Percentiles rank a stretch among this genome's conserved stretches.
Evolutionary conservation across 2,797 vertebrate species (phyloP).

Genomic region (Tenualosa ilisha): DNA sequence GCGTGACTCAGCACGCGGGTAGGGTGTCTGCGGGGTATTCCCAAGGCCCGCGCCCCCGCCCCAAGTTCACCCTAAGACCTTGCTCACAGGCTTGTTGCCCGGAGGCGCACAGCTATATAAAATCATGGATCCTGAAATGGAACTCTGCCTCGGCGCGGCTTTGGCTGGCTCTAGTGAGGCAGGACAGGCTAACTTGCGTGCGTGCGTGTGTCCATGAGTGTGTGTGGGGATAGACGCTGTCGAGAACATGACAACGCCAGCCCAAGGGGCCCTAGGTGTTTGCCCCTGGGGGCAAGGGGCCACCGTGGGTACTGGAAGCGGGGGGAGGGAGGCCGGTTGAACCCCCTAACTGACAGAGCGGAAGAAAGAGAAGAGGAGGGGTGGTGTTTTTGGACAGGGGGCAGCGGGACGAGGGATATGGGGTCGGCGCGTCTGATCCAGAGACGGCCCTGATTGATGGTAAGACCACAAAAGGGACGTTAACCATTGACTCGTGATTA

Average conservation of each 20-base stretch:
- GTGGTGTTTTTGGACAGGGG: constrained; percentile 52
- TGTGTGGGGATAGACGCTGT: neutral
- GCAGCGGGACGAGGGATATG: constrained; percentile 58
- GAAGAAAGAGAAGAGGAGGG: constrained; percentile 61
- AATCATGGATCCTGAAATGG: constrained; percentile 32
- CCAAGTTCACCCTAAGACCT: constrained; percentile 60
- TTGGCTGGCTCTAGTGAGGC: neutral
- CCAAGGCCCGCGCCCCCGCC: neutral
- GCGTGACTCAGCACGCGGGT: constrained; percentile 4
- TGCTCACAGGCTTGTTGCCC: constrained; percentile 21
- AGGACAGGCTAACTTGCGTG: neutral
- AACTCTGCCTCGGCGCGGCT: neutral
- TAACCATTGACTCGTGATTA: constrained; percentile 83
- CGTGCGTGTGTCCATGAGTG: neutral
- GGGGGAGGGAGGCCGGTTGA: neutral
- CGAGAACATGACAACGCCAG: neutral
- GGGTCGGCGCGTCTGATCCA: constrained; percentile 46
- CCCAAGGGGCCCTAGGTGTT: no score
- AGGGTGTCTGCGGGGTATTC: constrained; percentile 20
- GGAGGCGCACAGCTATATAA: constrained; percentile 50
- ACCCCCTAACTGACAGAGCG: constrained; percentile 59
- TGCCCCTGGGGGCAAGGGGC: constrained; percentile 16
- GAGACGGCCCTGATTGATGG: constrained; percentile 70
- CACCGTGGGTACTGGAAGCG: constrained; percentile 24
- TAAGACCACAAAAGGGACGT: constrained; percentile 71